Conservation (phyloP, 2,888 invertebrate species). For the Lordiphosa andalusiaca region DNA sequence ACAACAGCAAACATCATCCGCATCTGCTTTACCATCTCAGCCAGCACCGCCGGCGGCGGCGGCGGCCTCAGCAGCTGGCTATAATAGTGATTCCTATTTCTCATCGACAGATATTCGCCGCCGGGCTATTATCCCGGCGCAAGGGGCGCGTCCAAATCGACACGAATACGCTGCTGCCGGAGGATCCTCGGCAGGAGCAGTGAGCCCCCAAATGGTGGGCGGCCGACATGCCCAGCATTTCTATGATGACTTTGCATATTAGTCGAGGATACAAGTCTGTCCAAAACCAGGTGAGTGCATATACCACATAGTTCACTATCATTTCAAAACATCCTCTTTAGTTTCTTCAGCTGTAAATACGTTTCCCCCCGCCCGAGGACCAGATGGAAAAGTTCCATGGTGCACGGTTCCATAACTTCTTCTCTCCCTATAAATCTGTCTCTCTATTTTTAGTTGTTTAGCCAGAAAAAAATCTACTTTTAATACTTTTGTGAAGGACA, state of each 20-base stretch:
- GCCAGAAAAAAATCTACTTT: constrained; percentile 45
- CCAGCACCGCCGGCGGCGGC: constrained; percentile 31
- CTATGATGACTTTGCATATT: constrained; percentile 78
- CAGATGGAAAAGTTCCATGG: constrained; percentile 25
- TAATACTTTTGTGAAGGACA: constrained; percentile 35
- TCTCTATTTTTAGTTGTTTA: constrained; percentile 49
- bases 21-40: constrained; percentile 52
- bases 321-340: constrained; percentile 23
- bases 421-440: constrained; percentile 18
- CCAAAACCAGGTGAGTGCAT: constrained; percentile 23
- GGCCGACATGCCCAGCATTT: constrained; percentile 75
- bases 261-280: constrained; percentile 41
- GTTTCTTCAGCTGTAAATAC: constrained; percentile 12
- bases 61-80: constrained; percentile 27
- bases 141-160: constrained; percentile 66
- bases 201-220: constrained; percentile 26
- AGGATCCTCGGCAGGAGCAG: constrained; percentile 37
- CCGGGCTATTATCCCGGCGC: constrained; percentile 74
- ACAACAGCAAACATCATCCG: constrained; percentile 38
- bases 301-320: not conserved
- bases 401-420: constrained; percentile 35
- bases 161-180: constrained; percentile 71
- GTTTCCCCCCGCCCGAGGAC: constrained; percentile 16
- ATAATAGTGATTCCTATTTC: constrained; percentile 79
- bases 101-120: constrained; percentile 80